Percentiles rank a stretch among this genome's conserved stretches.
phyloP scores from a whole-genome alignment of 2,888 invertebrate species.

The Cylindroiulus punctatus region DNA sequence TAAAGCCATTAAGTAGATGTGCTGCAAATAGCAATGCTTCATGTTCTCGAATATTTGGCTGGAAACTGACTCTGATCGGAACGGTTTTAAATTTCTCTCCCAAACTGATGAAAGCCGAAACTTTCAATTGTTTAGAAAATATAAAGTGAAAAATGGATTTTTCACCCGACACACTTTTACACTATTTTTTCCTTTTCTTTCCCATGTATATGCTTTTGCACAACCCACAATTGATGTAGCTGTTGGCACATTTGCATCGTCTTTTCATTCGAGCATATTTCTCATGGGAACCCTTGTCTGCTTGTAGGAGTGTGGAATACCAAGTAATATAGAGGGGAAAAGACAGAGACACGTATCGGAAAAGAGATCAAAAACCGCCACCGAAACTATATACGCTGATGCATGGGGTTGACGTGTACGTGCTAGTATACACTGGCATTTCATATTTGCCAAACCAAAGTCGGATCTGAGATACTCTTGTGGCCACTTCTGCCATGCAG shows the following conservation, averaged over 20 bases:
- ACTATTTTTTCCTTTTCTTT: neutral
- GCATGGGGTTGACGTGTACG: conserved; percentile 10
- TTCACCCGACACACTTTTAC: neutral
- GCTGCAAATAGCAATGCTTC: neutral
- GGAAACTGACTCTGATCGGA: neutral
- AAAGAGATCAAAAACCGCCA: conserved; percentile 40
- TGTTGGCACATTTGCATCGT: conserved; percentile 43
- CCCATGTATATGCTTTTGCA: conserved; percentile 15
- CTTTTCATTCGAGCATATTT: conserved; percentile 49
- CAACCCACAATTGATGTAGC: conserved; percentile 46
- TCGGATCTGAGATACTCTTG: conserved; percentile 6
- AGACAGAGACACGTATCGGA: conserved; percentile 41
- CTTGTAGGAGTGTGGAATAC: conserved; percentile 13
- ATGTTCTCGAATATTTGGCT: neutral
- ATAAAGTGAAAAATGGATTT: conserved; percentile 42
- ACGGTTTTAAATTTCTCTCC: neutral
- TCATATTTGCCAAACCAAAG: conserved; percentile 18
- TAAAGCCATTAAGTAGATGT: neutral
- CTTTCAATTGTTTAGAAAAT: conserved; percentile 10
- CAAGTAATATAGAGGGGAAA: conserved; percentile 35
- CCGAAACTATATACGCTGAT: neutral
- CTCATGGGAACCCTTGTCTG: conserved; percentile 47
- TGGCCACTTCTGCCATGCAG: neutral
- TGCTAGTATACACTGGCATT: conserved; percentile 5
- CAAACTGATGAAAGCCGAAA: conserved; percentile 8